Conservation (phyloP, 2,888 invertebrate genomes). For the Baronia brevicornis region DNA sequence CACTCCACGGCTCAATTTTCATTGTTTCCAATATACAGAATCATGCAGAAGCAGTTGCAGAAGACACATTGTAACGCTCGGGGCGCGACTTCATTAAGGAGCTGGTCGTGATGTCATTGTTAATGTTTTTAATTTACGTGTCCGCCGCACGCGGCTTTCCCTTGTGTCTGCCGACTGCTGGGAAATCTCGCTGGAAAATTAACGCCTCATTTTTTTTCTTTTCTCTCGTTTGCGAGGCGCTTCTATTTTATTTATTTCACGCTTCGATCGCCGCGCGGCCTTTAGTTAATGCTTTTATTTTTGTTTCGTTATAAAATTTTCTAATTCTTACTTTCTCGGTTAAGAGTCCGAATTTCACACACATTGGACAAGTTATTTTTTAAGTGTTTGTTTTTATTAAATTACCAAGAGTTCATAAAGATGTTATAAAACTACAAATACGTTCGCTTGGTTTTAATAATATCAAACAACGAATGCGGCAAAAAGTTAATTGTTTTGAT, state of each 20-base stretch:
- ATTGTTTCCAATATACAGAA: too few relatives aligned
- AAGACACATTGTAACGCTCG: conserved; percentile 23
- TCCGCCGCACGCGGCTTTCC: conserved; percentile 59
- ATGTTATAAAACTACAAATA: too few relatives aligned
- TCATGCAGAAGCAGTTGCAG: too few relatives aligned
- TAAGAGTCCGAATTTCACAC: too few relatives aligned
- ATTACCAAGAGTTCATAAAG: too few relatives aligned
- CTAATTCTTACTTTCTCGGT: conserved; percentile 32
- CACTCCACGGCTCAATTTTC: too few relatives aligned
- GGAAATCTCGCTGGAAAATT: conserved; percentile 73
- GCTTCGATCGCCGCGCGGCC: conserved; percentile 58
- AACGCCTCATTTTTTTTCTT: conserved; percentile 66
- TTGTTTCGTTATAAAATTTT: conserved; percentile 42
- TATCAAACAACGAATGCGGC: conserved; percentile 40
- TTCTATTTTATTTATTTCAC: conserved; percentile 69
- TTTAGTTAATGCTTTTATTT: conserved; percentile 54
- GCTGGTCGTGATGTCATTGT: conserved; percentile 61
- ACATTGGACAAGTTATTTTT: too few relatives aligned
- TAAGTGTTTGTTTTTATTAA: too few relatives aligned
- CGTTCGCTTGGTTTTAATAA: conserved; percentile 58
- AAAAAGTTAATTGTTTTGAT: conserved; percentile 75
- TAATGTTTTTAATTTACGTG: conserved; percentile 74
- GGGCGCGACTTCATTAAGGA: conserved; percentile 61
- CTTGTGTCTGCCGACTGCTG: conserved; percentile 48
- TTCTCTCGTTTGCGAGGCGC: conserved; percentile 56